These are phyloP conservation scores for Metopia argyrocephala DNA, from an alignment of 2,888 invertebrate species.

Conservation along the genomic window DNA sequence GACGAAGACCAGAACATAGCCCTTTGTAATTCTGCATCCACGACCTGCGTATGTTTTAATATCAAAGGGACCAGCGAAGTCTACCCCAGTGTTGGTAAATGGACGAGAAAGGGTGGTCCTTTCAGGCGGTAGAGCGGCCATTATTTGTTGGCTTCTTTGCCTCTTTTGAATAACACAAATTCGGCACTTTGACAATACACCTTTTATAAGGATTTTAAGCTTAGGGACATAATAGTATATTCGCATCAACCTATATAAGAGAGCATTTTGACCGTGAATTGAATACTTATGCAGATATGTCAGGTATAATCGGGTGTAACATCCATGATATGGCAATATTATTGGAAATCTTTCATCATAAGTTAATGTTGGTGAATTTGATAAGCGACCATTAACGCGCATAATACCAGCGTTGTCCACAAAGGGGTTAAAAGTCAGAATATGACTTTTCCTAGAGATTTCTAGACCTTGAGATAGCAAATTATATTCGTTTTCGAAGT, in stretches of 20 bases:
- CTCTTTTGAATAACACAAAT: not conserved
- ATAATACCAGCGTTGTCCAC: not conserved
- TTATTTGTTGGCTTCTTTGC: no score
- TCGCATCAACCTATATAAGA: not conserved
- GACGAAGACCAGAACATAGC: no score
- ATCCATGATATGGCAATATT: constrained; percentile 1
- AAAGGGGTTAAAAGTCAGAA: constrained; percentile 17
- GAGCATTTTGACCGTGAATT: constrained; percentile 24
- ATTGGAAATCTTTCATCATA: constrained; percentile 18
- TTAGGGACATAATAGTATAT: not conserved
- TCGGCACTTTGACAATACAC: not conserved
- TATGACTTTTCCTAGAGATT: constrained; percentile 2
- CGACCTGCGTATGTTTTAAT: no score
- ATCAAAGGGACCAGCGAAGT: constrained; percentile 44
- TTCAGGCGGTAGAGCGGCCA: no score
- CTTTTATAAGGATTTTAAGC: not conserved
- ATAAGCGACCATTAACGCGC: no score
- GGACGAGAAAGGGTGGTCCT: no score
- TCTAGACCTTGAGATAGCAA: not conserved
- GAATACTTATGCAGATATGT: no score
- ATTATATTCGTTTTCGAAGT: no score
- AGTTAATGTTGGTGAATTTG: not conserved
- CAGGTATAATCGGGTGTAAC: not conserved
- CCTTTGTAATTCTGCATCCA: no score
- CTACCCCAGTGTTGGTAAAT: no score